phyloP scores from a whole-genome alignment of 2,797 vertebrate species.

The Phoebastria nigripes region DNA sequence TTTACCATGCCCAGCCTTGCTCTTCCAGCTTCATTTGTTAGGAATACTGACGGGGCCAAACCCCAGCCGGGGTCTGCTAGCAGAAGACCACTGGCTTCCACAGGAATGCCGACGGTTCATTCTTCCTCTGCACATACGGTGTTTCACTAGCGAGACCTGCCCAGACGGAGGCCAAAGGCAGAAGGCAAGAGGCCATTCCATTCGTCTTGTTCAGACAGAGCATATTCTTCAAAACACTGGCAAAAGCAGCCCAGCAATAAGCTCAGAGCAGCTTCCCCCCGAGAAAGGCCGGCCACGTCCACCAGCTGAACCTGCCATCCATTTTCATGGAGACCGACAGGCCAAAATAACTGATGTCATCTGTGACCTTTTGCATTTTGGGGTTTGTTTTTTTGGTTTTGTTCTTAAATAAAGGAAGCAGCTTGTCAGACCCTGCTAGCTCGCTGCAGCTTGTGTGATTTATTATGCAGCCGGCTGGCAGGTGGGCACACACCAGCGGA shows the following conservation, averaged over 20 bases:
- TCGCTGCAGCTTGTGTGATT: background rate
- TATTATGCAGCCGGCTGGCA: background rate
- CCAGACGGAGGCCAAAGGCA: background rate
- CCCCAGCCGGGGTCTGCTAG: no score
- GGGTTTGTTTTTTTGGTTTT: background rate
- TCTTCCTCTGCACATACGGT: fast-evolving
- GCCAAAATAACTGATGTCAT: background rate
- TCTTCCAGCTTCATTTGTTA: background rate
- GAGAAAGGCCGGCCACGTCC: background rate
- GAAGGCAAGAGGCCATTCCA: background rate
- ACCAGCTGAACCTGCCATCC: background rate
- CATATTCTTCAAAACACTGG: background rate
- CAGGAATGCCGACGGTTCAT: fast-evolving
- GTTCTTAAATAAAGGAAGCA: slow-evolving; percentile 3
- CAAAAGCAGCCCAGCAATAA: background rate
- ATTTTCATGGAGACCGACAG: fast-evolving
- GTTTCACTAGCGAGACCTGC: background rate
- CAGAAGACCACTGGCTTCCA: background rate
- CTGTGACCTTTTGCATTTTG: background rate
- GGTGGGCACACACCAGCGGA: background rate
- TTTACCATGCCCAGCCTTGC: background rate
- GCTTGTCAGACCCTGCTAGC: background rate
- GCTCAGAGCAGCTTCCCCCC: background rate
- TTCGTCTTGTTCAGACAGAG: background rate
- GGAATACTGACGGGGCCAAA: background rate